Base-by-base conservation (phyloP, 2,888 invertebrate genomes). In the Meiosimyza platycephala region DNA sequence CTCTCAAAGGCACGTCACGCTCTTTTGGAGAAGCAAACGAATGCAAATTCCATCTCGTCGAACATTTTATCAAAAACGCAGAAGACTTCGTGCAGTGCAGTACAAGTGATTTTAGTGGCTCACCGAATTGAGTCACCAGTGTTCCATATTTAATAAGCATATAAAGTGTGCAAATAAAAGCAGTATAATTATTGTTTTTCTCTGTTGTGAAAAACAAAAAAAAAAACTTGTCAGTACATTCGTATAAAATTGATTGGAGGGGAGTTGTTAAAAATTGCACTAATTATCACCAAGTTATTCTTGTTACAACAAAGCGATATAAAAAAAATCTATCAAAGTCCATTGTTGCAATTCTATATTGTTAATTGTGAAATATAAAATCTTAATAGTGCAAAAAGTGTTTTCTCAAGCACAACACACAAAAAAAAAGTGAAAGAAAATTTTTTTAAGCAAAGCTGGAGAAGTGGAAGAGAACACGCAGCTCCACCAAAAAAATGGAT, bases 401-500 rank as follows among this genome's bases (percentile, higher is more conserved):
- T 40, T 40, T 40, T 40, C 9, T 40, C 40, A 40, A 52, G 75
- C 75, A 80, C 85, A 84, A 77, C 84, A 9, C 40, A 40, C 9
- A 62, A 48, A 62, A 16, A 52, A 15, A 28, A 57, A 68, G 28
- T 47, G 18, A 54, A 16, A 54, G 18, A 54, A 54, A 9, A 40
- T 40, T 9, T 40, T 40, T 40, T 40, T 40, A 7, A 52, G 75
- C 75, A 80, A 84, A 84, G 77, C 84, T 84, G 84, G 84, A 84
- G 85, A 84, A 84, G 84, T 85, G 85, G 84, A 85, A 83, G 76
- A 84, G 84, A 85, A 84, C 84, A n/a, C 84, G 84, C n/a, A 79
- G 77, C 71, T 85, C 84, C 69, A 84, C 83, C 67, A 84, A 83
- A 66, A 82, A 81, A 78, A 84, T 84, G 84, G 84, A 83, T 76